Evolutionary conservation across 2,113 vertebrate species (phyloP).

Genomic region (Gambusia holbrooki): DNA sequence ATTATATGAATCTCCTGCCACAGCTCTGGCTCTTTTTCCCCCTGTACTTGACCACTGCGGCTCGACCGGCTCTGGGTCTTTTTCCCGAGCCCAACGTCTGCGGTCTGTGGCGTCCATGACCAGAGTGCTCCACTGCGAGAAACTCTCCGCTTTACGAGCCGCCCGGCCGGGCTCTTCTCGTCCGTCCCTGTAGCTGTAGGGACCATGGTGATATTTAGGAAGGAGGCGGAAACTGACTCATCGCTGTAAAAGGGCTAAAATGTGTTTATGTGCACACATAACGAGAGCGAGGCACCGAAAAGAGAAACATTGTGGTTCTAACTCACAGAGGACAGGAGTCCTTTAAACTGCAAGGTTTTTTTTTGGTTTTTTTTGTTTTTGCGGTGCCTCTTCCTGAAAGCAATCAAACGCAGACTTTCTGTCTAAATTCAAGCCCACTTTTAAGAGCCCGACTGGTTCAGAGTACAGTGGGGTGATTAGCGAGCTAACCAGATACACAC

Average conservation of each 20-base stretch:
- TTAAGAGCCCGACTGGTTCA: constrained; percentile 35
- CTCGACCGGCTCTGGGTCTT: constrained; percentile 34
- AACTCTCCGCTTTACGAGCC: constrained; percentile 43
- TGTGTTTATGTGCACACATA: neutral
- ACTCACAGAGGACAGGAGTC: constrained; percentile 27
- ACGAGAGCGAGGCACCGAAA: neutral
- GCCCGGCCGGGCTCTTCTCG: constrained; percentile 32
- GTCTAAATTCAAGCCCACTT: constrained; percentile 46
- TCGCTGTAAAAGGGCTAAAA: constrained; percentile 11
- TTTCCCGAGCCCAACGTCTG: constrained; percentile 52
- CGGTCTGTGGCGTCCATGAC: constrained; percentile 54
- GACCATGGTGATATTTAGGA: constrained; percentile 28
- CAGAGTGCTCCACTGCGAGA: constrained; percentile 39
- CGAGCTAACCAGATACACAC: constrained; percentile 24
- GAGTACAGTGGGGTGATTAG: constrained; percentile 36
- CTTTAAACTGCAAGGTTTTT: constrained; percentile 38
- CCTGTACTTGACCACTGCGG: constrained; percentile 41
- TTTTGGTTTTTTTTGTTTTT: neutral
- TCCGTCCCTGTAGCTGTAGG: constrained; percentile 28
- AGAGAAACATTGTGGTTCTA: neutral
- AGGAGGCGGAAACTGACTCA: constrained; percentile 20
- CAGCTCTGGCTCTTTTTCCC: constrained; percentile 39
- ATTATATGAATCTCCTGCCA: constrained; percentile 26
- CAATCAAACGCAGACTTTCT: constrained; percentile 46
- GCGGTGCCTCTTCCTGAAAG: constrained; percentile 8